A percentile compares a stretch with the other conserved stretches of the same genome.
Conservation (phyloP, 2,888 invertebrate genomes). For the Stegophylla sp. region DNA sequence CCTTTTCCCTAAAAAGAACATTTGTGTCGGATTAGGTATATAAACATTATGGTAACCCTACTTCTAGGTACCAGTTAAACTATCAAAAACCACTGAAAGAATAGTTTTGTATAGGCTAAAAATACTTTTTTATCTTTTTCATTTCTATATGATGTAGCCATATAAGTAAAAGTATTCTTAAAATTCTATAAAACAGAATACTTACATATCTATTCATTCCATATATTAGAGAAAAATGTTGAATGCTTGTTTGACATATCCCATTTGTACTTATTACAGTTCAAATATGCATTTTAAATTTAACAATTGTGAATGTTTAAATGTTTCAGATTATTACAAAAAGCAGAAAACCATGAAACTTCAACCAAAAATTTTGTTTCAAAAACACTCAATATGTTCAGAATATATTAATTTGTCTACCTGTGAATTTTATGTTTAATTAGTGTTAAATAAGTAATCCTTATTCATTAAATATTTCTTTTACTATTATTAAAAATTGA, state of each 20-base stretch:
- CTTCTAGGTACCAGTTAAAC: too few relatives aligned
- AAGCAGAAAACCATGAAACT: slow-evolving; percentile 3
- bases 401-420: slow-evolving; percentile 6
- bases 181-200: background rate
- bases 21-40: too few relatives aligned
- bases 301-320: background rate
- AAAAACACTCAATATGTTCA: slow-evolving; percentile 19
- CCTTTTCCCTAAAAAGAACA: too few relatives aligned
- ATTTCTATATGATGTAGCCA: too few relatives aligned
- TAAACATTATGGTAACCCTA: too few relatives aligned
- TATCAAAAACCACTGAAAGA: too few relatives aligned
- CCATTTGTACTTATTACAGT: background rate
- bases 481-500: background rate
- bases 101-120: too few relatives aligned
- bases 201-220: background rate
- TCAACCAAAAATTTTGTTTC: slow-evolving; percentile 8
- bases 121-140: too few relatives aligned
- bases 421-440: slow-evolving; percentile 29
- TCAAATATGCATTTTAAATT: background rate
- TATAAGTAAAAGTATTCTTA: background rate
- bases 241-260: background rate
- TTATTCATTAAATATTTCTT: slow-evolving; percentile 22
- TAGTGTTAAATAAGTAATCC: slow-evolving; percentile 33
- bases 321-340: slow-evolving; percentile 43
- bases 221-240: background rate